Evolutionary conservation across 2,888 invertebrate genomes (phyloP).

Genomic region (Andrena minutula): DNA sequence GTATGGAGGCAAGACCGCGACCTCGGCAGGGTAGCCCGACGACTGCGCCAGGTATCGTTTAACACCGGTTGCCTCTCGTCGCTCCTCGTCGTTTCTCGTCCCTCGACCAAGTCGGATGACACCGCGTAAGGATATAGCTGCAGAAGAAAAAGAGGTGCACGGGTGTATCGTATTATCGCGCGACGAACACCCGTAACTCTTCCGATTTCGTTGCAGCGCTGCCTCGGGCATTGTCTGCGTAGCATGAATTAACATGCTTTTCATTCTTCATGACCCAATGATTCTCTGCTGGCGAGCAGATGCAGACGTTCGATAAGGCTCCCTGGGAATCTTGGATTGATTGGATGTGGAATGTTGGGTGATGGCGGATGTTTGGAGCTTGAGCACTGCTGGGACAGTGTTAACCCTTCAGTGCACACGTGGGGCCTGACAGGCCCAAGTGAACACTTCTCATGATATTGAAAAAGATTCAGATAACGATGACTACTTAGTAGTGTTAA

Average conservation of each 20-base stretch:
- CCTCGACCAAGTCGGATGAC: slow-evolving; percentile 38
- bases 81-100: slow-evolving; percentile 8
- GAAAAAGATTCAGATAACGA: no score
- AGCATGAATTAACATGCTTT: no score
- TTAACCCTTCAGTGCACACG: no score
- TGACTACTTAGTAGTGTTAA: no score
- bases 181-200: not conserved
- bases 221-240: not conserved
- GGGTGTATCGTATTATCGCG: slow-evolving; percentile 47
- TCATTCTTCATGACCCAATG: no score
- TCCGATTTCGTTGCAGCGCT: slow-evolving; percentile 13
- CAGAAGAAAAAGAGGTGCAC: slow-evolving; percentile 44
- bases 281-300: no score
- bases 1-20: slow-evolving; percentile 66
- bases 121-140: slow-evolving; percentile 52
- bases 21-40: slow-evolving; percentile 72
- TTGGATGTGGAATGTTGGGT: not conserved
- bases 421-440: no score
- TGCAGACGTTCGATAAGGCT: no score
- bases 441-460: no score
- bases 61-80: slow-evolving; percentile 68
- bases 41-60: slow-evolving; percentile 73
- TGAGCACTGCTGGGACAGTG: no score
- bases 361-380: not conserved
- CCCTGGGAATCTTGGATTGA: no score